Percentiles rank a stretch among this genome's conserved stretches.
Evolutionary conservation across 2,797 vertebrate genomes (phyloP).

Genomic region (Anomalospiza imberbis): DNA sequence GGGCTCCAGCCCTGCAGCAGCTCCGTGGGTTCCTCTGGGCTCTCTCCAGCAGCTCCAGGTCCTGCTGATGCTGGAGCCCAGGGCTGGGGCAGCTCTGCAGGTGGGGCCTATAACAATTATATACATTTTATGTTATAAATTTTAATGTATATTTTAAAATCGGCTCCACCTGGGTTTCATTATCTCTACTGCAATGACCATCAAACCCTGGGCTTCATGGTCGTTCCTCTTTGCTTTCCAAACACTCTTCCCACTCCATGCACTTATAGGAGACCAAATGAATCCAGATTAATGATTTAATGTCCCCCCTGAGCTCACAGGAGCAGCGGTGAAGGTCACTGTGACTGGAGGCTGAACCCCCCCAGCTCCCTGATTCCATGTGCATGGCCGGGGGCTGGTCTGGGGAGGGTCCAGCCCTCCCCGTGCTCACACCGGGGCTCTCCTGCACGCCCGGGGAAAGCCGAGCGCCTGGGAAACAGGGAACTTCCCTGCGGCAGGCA

Average conservation of each 20-base stretch:
- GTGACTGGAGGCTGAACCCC: background rate
- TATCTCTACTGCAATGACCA: background rate
- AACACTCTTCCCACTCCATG: background rate
- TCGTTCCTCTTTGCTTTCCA: background rate
- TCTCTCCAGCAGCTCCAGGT: background rate
- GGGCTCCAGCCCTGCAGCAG: background rate
- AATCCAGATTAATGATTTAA: background rate
- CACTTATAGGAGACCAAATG: accelerated
- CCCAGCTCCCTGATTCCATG: accelerated
- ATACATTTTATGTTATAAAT: background rate
- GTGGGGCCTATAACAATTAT: background rate
- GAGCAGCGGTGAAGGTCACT: accelerated
- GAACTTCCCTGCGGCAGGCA: accelerated
- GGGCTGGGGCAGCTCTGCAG: background rate
- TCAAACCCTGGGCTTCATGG: background rate
- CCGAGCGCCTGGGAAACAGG: accelerated
- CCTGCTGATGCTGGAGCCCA: accelerated
- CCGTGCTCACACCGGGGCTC: background rate
- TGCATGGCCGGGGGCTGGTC: background rate
- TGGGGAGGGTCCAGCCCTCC: no score
- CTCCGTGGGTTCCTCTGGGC: accelerated
- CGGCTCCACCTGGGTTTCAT: background rate
- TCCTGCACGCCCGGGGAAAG: background rate
- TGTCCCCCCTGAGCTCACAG: background rate
- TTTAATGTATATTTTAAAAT: background rate